These are phyloP conservation scores for Heliornis fulica DNA, from an alignment of 2,113 vertebrate species.

Conservation along the genomic window DNA sequence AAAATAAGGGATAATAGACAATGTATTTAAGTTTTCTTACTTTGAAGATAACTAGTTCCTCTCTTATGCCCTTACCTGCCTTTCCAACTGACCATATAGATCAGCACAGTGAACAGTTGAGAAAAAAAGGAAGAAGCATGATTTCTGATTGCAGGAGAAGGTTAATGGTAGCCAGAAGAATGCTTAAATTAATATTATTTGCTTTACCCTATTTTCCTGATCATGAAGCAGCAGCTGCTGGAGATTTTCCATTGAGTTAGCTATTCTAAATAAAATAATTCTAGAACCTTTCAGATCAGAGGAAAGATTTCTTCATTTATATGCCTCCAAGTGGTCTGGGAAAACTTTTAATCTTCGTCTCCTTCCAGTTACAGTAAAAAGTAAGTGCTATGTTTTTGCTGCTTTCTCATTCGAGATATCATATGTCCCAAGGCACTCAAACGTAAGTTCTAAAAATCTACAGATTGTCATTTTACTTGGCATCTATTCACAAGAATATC, in stretches of 20 bases:
- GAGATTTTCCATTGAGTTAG: background rate
- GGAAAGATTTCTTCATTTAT: background rate
- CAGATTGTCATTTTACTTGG: background rate
- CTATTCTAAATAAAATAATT: background rate
- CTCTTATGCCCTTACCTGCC: background rate
- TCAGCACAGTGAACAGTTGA: background rate
- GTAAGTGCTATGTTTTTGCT: background rate
- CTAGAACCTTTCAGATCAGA: background rate
- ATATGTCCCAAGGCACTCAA: background rate
- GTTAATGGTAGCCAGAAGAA: background rate
- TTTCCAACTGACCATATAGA: background rate
- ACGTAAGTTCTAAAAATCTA: background rate
- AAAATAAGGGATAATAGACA: background rate
- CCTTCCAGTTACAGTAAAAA: background rate
- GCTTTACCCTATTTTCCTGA: background rate
- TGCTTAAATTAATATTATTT: background rate
- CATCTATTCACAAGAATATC: background rate
- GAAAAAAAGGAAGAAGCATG: background rate
- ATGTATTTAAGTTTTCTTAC: background rate
- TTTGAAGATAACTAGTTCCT: background rate
- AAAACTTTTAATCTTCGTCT: background rate
- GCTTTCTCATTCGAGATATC: background rate
- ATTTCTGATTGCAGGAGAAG: background rate
- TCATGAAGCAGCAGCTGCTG: background rate
- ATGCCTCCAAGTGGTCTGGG: background rate